Conservation (phyloP, 2,797 vertebrate genomes). For the Clarias fuscus region DNA sequence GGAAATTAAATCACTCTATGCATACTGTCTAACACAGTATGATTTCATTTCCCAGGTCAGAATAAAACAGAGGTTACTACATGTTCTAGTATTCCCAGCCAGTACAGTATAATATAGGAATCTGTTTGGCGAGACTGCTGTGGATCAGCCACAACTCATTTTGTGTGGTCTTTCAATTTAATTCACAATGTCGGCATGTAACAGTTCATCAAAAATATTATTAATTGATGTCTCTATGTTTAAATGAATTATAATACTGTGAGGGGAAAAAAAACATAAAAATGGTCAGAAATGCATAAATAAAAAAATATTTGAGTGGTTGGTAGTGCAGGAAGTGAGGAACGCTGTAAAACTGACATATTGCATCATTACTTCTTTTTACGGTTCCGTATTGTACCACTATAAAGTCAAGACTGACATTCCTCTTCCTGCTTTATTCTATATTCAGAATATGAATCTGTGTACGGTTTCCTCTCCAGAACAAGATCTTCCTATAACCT, state of each 20-base stretch:
- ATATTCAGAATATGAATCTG: neutral
- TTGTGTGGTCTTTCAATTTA: neutral
- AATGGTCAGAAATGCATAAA: neutral
- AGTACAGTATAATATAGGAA: neutral
- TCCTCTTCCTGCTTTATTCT: neutral
- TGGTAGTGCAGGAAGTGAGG: neutral
- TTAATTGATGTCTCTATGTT: neutral
- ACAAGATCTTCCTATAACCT: neutral
- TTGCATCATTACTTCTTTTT: constrained; percentile 1
- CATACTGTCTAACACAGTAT: neutral
- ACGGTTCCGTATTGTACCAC: neutral
- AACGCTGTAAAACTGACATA: constrained; percentile 3
- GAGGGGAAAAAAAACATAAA: neutral
- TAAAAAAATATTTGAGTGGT: too few species aligned
- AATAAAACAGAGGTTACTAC: neutral
- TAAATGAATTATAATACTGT: neutral
- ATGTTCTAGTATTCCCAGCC: neutral
- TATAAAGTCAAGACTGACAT: constrained; percentile 4
- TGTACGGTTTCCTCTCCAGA: neutral
- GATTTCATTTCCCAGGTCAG: neutral
- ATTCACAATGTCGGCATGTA: neutral
- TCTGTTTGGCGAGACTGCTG: neutral
- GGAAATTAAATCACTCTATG: too few species aligned
- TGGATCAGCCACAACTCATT: neutral
- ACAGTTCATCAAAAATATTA: neutral